Conservation (phyloP, 2,888 invertebrate genomes). For the Embidobia sp. region DNA sequence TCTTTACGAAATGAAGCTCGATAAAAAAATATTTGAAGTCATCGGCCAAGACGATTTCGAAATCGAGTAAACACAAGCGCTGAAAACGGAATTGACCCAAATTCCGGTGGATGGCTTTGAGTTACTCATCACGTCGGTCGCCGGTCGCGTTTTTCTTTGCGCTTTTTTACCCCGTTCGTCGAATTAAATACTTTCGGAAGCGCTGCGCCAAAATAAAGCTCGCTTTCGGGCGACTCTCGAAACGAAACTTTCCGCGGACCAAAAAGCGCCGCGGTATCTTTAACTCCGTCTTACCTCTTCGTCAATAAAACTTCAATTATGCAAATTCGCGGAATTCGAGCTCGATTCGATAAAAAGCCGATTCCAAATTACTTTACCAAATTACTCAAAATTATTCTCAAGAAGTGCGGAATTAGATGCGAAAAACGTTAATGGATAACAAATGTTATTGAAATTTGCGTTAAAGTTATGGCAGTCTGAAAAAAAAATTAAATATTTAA, state of each 20-base stretch:
- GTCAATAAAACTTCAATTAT: conserved; percentile 29
- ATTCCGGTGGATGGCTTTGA: conserved; percentile 15
- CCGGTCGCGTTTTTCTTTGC: conserved; percentile 1
- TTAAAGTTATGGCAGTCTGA: too few relatives aligned
- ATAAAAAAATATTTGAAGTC: too few relatives aligned
- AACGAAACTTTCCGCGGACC: not conserved
- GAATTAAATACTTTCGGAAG: conserved; percentile 22
- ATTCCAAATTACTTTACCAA: not conserved
- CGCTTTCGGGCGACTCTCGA: too few relatives aligned
- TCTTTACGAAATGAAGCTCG: too few relatives aligned
- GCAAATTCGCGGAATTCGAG: conserved; percentile 6
- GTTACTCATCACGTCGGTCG: conserved; percentile 6
- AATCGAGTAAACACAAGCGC: not conserved
- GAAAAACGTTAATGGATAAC: too few relatives aligned
- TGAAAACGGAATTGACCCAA: conserved; percentile 13
- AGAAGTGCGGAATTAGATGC: too few relatives aligned
- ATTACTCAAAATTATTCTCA: not conserved
- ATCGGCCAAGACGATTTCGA: not conserved
- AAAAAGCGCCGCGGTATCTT: conserved; percentile 1
- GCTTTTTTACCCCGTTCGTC: not conserved
- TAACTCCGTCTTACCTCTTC: conserved; percentile 5
- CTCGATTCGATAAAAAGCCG: not conserved
- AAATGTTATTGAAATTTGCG: too few relatives aligned
- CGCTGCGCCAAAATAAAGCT: conserved; percentile 8
- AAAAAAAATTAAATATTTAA: too few relatives aligned